These are phyloP conservation scores for Mesitornis unicolor DNA, from an alignment of 2,113 vertebrate genomes.

Conservation along the genomic window DNA sequence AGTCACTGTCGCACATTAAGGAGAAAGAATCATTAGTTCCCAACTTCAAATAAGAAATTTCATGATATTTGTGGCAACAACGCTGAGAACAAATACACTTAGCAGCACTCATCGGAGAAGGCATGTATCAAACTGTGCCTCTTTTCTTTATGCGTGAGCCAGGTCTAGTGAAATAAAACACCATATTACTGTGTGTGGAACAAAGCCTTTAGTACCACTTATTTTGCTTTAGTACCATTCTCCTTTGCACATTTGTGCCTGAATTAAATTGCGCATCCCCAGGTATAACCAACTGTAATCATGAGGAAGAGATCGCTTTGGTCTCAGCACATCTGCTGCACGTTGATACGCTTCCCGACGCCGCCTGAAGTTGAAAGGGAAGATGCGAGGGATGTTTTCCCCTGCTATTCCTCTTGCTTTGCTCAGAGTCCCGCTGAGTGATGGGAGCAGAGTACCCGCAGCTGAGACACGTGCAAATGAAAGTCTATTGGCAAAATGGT, in stretches of 20 bases:
- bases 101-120: conserved; percentile 20
- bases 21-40: conserved; percentile 76
- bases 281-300: conserved; percentile 77
- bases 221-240: conserved; percentile 66
- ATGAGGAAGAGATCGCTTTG: conserved; percentile 70
- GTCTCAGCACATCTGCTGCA: conserved; percentile 78
- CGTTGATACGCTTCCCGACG: conserved; percentile 40
- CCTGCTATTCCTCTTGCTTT: conserved; percentile 61
- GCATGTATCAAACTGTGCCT: conserved; percentile 58
- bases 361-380: conserved; percentile 66
- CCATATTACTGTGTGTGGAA: conserved; percentile 48
- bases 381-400: conserved; percentile 51
- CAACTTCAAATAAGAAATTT: conserved; percentile 73
- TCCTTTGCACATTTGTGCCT: conserved; percentile 64
- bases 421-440: conserved; percentile 43
- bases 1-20: conserved; percentile 68
- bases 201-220: conserved; percentile 70
- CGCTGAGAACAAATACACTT: conserved; percentile 55
- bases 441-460: not conserved
- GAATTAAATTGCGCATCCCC: conserved; percentile 74
- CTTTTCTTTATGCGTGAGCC: conserved; percentile 61
- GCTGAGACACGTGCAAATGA: conserved; percentile 43
- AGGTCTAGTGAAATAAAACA: conserved; percentile 72
- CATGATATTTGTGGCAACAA: conserved; percentile 71
- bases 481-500: conserved; percentile 51